Conservation (phyloP, 2,113 vertebrate genomes). For the Ammodytes marinus region DNA sequence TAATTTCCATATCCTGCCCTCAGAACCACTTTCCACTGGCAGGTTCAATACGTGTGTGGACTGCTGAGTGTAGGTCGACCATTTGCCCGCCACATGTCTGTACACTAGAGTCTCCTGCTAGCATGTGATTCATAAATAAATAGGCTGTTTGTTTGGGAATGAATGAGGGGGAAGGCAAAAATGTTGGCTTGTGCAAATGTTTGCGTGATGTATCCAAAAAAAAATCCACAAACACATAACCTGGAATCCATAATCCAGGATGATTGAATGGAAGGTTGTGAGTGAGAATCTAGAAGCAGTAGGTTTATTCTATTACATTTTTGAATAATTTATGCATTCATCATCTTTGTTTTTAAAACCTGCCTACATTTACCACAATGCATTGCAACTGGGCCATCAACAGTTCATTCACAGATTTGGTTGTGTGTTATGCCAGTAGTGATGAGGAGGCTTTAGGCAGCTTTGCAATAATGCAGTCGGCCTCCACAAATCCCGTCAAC, state of each 20-base stretch:
- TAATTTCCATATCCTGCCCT: conserved; percentile 20
- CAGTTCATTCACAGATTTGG: no score
- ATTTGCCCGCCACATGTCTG: neutral
- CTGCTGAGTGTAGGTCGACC: conserved; percentile 11
- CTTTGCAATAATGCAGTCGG: no score
- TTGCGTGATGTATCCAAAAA: neutral
- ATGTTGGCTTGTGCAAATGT: neutral
- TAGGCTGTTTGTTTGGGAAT: neutral
- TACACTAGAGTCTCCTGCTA: neutral
- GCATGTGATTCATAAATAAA: conserved; percentile 17
- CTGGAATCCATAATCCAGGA: neutral
- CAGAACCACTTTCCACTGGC: conserved; percentile 39
- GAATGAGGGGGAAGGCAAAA: neutral
- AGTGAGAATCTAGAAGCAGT: neutral
- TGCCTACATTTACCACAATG: no score
- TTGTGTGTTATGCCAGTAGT: no score
- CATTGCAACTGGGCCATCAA: no score
- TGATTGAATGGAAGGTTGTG: neutral
- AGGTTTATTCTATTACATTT: neutral
- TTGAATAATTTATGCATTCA: no score
- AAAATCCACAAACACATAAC: neutral
- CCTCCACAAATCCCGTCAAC: no score
- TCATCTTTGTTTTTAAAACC: no score
- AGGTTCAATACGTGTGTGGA: conserved; percentile 22
- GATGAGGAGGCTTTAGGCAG: no score